Percentiles rank a stretch among this genome's conserved stretches.
phyloP scores from a whole-genome alignment of 1,140 invertebrate genomes.

The Pemphigus obesinymphae region DNA sequence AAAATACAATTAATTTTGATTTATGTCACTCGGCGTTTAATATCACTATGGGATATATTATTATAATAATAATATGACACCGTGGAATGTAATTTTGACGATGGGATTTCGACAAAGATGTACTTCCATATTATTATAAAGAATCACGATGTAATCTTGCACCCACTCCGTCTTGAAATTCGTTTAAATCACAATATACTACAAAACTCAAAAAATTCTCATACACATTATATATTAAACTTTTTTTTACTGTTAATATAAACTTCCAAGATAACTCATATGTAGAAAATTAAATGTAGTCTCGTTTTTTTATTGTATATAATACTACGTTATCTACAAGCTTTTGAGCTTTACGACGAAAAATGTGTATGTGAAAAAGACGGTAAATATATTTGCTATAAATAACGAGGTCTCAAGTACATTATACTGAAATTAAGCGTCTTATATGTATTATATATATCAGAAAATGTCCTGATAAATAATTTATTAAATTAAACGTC shows the following conservation, averaged over 20 bases:
- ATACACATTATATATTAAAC: background rate
- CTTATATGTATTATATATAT: no score
- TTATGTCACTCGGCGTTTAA: background rate
- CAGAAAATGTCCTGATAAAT: no score
- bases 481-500: no score
- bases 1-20: constrained; percentile 16
- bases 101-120: background rate
- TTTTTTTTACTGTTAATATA: background rate
- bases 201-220: background rate
- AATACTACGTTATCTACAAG: background rate
- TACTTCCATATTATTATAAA: background rate
- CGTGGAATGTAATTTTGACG: background rate
- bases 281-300: background rate
- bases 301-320: background rate
- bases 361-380: no score
- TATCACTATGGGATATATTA: background rate
- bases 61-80: background rate
- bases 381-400: no score
- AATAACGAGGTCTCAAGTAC: no score
- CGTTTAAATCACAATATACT: background rate
- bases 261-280: background rate
- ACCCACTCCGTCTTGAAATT: background rate
- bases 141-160: background rate
- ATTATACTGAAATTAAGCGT: no score
- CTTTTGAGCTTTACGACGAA: no score